phyloP scores from a whole-genome alignment of 2,888 invertebrate genomes.

The Crematogaster levior region DNA sequence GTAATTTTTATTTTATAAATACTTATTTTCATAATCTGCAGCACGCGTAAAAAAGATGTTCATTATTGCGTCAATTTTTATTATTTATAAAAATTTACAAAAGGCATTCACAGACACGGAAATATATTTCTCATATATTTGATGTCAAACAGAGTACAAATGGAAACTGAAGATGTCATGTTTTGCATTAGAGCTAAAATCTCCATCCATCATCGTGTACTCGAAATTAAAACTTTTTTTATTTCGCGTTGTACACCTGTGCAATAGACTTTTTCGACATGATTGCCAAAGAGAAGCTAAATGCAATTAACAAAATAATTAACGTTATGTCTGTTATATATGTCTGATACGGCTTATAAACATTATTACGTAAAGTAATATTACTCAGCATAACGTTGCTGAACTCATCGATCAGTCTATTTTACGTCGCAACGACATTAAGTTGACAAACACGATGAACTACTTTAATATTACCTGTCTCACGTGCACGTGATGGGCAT shows the following conservation, averaged over 20 bases:
- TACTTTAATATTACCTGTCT: constrained; percentile 69
- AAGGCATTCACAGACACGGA: not conserved
- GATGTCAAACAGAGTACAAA: not conserved
- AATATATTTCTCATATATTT: not conserved
- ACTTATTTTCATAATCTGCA: not conserved
- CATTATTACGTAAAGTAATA: constrained; percentile 68
- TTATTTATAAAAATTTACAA: not conserved
- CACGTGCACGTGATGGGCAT: constrained; percentile 60
- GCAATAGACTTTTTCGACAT: not conserved
- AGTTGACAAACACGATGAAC: constrained; percentile 72
- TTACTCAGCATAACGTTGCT: constrained; percentile 46
- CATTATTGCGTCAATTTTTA: not conserved
- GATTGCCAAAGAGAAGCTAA: not conserved
- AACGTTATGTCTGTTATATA: not conserved
- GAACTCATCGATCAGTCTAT: constrained; percentile 71
- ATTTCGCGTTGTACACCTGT: not conserved
- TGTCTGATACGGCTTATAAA: constrained; percentile 13
- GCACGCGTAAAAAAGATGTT: not conserved
- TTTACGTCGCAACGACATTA: constrained; percentile 58
- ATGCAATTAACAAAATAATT: constrained; percentile 3
- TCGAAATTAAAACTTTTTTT: constrained; percentile 43
- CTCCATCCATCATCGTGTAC: constrained; percentile 28
- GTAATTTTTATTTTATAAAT: not conserved
- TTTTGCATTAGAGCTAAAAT: not conserved
- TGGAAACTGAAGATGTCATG: not conserved